A percentile compares a stretch with the other conserved stretches of the same genome.
These are phyloP conservation scores for Botia almorhae DNA, from an alignment of 2,797 vertebrate genomes.

Conservation along the genomic window DNA sequence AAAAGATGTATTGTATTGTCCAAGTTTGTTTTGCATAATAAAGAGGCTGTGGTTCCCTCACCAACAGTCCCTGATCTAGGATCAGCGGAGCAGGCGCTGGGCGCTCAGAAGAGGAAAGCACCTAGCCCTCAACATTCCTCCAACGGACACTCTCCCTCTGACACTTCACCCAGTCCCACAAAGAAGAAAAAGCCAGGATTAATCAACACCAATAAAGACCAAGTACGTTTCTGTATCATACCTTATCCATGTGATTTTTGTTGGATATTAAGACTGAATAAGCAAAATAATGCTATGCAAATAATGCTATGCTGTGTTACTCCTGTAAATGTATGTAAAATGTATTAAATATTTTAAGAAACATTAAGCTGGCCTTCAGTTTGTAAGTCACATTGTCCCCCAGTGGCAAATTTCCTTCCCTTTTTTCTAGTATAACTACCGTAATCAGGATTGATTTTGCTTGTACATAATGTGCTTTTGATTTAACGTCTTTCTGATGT, in stretches of 20 bases:
- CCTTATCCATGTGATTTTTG: not conserved
- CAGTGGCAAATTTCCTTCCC: not conserved
- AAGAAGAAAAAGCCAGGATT: constrained; percentile 99
- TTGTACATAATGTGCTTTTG: not conserved
- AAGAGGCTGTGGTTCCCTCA: constrained; percentile 32
- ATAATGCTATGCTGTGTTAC: too few relatives aligned
- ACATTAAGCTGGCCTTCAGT: not conserved
- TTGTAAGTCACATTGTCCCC: too few relatives aligned
- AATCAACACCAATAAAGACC: constrained; percentile 91
- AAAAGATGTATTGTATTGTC: constrained; percentile 1
- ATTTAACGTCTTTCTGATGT: not conserved
- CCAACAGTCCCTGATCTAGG: constrained; percentile 85
- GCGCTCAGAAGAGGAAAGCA: constrained; percentile 90
- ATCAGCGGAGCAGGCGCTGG: constrained; percentile 84
- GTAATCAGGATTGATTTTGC: constrained; percentile 3
- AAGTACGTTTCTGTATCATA: constrained; percentile 77
- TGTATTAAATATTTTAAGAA: not conserved
- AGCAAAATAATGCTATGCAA: not conserved
- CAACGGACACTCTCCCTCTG: constrained; percentile 96
- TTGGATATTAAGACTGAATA: not conserved
- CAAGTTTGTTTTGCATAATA: constrained; percentile 16
- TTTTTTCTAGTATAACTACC: not conserved
- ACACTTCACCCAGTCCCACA: constrained; percentile 91
- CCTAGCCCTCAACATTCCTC: constrained; percentile 96
- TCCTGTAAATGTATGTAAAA: too few relatives aligned